Evolutionary conservation across 2,888 invertebrate genomes (phyloP), one percentile per base, ranked within the genome.

Genomic region (Eretmocerus hayati): DNA sequence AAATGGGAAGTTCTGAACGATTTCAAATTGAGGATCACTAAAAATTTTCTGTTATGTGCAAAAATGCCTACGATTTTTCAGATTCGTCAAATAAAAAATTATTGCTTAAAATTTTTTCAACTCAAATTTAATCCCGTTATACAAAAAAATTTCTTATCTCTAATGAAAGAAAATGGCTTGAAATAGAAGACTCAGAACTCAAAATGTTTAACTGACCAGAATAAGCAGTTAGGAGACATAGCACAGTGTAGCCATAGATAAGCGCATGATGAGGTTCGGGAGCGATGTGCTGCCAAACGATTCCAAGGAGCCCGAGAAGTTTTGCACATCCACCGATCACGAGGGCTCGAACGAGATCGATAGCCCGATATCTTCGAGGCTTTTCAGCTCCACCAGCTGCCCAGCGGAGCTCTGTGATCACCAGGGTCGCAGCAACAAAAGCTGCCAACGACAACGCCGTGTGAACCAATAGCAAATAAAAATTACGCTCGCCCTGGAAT

Each of bases 181-280:
- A n/a, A n/a, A n/a, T n/a, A n/a, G n/a, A n/a, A n/a, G n/a, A n/a
- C n/a, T n/a, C n/a, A n/a, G n/a, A n/a, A n/a, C n/a, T n/a, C n/a
- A n/a, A n/a, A n/a, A n/a, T n/a, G 26, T 26, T 9, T 11, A 6
- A 26, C 26, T 26, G 8, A 84, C 84, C 84, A 58, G 80, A 79
- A 61, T 84, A 81, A 1, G 83, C 79, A 50, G 80, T 77, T 26
- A 81, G 69, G 51, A 82, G 77, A 2, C 83, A 80, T 9, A 83
- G 73, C 18, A 80, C 73, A 45, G 80, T 81, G 61, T 87, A 87
- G 0, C 77, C 72, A 48, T 78, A 77, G 3, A 85, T 83, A 2
- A 87, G 74, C 22, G 62, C 47, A 40, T 67, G 63, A 50, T 69
- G 64, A 4, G 62, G 59, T 42, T 63, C 62, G 0, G 62, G 59